phyloP scores from a whole-genome alignment of 2,113 vertebrate species.

The Megalops atlanticus region DNA sequence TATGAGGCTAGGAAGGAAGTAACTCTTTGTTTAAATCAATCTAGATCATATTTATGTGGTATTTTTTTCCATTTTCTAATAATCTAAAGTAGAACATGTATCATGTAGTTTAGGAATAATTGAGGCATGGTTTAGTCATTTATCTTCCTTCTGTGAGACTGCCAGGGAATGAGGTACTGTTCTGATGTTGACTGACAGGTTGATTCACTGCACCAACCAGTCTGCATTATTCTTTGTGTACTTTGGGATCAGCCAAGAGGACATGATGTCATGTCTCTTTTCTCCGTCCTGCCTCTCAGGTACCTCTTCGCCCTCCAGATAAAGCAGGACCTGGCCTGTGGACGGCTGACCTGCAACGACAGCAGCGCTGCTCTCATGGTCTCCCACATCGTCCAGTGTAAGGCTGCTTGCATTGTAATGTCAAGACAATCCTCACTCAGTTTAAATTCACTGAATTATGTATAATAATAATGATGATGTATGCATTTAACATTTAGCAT shows the following conservation, averaged over 20 bases:
- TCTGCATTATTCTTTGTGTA: background rate
- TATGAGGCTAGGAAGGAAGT: background rate
- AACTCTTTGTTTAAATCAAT: background rate
- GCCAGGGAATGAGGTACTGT: background rate
- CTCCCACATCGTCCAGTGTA: slow-evolving; percentile 95
- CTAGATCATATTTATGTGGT: background rate
- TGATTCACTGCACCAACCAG: background rate
- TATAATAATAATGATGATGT: background rate
- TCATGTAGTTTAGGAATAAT: background rate
- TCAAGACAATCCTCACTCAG: background rate
- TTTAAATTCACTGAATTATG: background rate
- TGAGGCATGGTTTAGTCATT: background rate
- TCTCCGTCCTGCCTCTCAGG: slow-evolving; percentile 68
- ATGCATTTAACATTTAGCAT: background rate
- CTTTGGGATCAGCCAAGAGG: background rate
- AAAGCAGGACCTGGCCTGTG: slow-evolving; percentile 89
- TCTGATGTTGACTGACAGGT: slow-evolving; percentile 7
- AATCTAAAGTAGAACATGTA: background rate
- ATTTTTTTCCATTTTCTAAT: background rate
- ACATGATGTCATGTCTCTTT: slow-evolving; percentile 17
- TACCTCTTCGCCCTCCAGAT: slow-evolving; percentile 98
- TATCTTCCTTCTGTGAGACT: background rate
- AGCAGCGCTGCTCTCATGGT: slow-evolving; percentile 90
- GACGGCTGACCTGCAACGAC: slow-evolving; percentile 88
- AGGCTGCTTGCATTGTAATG: slow-evolving; percentile 52